Base-by-base conservation (phyloP, 2,113 vertebrate species). In the Lonchura striata region DNA sequence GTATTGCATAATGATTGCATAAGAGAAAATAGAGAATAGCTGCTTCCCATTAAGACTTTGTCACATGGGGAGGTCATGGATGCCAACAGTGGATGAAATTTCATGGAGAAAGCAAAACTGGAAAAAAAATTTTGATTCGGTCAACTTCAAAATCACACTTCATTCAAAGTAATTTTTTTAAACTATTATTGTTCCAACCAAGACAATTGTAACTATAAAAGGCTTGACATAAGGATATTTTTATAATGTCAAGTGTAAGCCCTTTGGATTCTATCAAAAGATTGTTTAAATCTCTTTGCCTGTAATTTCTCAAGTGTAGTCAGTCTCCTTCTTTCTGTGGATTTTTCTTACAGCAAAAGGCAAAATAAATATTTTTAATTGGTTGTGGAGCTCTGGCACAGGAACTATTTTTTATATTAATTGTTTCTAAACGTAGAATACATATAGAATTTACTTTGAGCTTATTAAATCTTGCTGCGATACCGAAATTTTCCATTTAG, bases 1-100 rank as follows among this genome's bases (percentile, higher is more conserved):
- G 69, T 42, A 94, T 96, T 96, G 95, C 93, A 86, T 95, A 96
- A 96, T 49, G 44, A 84, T 96, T 97, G 94, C 96, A 86, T 93
- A 96, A 97, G 88, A 64, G 88, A 95, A 94, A 95, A 93, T 72
- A 87, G 79, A 80, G 90, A 85, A 77, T 93, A 84, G 90, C 94
- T 95, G 90, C 79, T 97, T 95, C 88, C 72, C 86, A 84, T 95
- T 96, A 96, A 64, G 89, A 23, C 61, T 86, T 83, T 82, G 92
- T 96, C 96, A 96, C 94, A 84, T 86, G 96, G 72, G 82, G 44
- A 76, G 90, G 88, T 86, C 88, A 72, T 30, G 76, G 86, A 96
- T 86, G 94, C 92, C 95, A 95, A 65, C 23, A 61, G 41, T 39
- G 86, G 95, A 79, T 96, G 95, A 96, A 94, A 92, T 96, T 88